These are phyloP conservation scores for Leptinotarsa lineolata DNA, from an alignment of 1,140 invertebrate species.

Conservation along the genomic window DNA sequence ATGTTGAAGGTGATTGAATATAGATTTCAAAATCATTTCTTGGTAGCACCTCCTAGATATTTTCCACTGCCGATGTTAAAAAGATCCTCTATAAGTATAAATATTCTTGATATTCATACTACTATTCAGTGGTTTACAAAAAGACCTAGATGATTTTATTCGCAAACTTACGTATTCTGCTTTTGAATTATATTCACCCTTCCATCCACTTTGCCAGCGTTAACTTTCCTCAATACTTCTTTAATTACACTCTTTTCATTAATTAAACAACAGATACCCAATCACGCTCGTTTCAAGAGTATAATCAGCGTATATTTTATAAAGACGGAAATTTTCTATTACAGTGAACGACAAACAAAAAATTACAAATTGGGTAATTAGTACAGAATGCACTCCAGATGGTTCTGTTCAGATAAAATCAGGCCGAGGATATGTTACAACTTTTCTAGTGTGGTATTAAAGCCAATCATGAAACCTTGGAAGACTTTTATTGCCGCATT, in stretches of 20 bases:
- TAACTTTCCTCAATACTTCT: neutral
- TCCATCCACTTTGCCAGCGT: neutral
- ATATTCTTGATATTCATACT: too few species aligned
- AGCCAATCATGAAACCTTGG: neutral
- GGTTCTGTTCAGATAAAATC: neutral
- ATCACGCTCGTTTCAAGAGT: neutral
- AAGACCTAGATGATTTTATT: too few species aligned
- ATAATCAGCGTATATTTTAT: neutral
- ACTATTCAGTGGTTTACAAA: too few species aligned
- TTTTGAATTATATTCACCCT: too few species aligned
- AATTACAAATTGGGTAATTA: neutral
- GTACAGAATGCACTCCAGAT: conserved; percentile 1
- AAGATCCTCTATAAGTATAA: too few species aligned
- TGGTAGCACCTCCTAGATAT: too few species aligned
- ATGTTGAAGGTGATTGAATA: too few species aligned
- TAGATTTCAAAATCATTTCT: too few species aligned
- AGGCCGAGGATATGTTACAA: neutral
- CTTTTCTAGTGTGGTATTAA: neutral
- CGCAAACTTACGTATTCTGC: too few species aligned
- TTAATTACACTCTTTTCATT: neutral
- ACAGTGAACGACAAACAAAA: neutral
- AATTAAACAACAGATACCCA: neutral
- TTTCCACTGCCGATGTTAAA: too few species aligned
- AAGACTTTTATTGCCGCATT: too few species aligned
- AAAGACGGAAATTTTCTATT: neutral